Conservation (phyloP, 2,888 invertebrate species). For the Ernsta delagoae region DNA sequence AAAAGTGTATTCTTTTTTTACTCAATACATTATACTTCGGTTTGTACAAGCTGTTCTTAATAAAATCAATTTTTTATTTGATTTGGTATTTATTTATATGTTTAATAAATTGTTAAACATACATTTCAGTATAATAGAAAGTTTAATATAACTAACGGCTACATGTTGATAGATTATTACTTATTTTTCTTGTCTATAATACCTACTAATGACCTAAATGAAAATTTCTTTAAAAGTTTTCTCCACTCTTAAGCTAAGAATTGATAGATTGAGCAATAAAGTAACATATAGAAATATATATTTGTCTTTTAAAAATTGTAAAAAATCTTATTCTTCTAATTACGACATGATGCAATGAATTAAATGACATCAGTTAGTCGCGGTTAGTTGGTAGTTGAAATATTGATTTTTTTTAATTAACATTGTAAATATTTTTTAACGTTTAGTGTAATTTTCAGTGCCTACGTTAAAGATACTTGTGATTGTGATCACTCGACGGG, state of each 20-base stretch:
- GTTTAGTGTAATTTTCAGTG: conserved; percentile 40
- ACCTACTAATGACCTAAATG: background rate
- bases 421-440: conserved; percentile 39
- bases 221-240: background rate
- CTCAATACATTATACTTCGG: no score
- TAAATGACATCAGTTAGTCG: conserved; percentile 36
- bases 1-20: no score
- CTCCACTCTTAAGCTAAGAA: background rate
- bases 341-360: conserved; percentile 35
- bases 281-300: background rate
- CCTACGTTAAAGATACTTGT: conserved; percentile 27
- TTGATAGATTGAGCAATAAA: no score
- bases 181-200: background rate
- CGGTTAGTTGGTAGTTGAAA: conserved; percentile 11
- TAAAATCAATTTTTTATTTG: background rate
- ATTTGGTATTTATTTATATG: background rate
- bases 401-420: conserved; percentile 30
- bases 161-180: background rate
- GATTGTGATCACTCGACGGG: conserved; percentile 24
- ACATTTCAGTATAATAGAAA: background rate
- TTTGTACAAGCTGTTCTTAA: background rate
- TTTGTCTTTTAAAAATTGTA: background rate
- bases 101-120: background rate
- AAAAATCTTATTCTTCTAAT: background rate
- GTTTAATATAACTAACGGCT: background rate